phyloP scores from a whole-genome alignment of 1,140 invertebrate species.

The Bombus breviceps region DNA sequence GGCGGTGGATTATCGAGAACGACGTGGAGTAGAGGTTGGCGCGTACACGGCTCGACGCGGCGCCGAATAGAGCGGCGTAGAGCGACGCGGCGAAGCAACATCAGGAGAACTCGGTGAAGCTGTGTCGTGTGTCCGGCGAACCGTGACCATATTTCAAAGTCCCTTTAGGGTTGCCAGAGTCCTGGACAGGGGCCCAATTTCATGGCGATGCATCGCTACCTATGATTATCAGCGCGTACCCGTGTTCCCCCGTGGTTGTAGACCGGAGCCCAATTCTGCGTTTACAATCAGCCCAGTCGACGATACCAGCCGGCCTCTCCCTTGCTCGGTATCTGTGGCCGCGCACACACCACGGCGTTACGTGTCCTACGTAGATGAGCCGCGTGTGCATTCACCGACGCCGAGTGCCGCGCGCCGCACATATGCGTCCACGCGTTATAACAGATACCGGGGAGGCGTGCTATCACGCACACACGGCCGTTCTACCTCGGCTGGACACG shows the following conservation, averaged over 20 bases:
- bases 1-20: slow-evolving; percentile 46
- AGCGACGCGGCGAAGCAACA: not conserved
- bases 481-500: not conserved
- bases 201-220: slow-evolving; percentile 79
- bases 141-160: slow-evolving; percentile 72
- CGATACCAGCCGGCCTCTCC: slow-evolving; percentile 37
- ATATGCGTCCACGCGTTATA: slow-evolving; percentile 52
- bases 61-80: not conserved
- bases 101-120: slow-evolving; percentile 17
- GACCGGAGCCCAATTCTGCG: slow-evolving; percentile 75
- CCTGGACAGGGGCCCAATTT: slow-evolving; percentile 78
- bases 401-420: not conserved
- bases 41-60: not conserved
- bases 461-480: slow-evolving; percentile 13
- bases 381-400: slow-evolving; percentile 36
- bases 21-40: not conserved
- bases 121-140: slow-evolving; percentile 58
- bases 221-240: slow-evolving; percentile 80
- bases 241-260: slow-evolving; percentile 61
- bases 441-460: slow-evolving; percentile 29
- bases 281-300: slow-evolving; percentile 74
- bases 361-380: slow-evolving; percentile 11
- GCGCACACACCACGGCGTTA: slow-evolving; percentile 1
- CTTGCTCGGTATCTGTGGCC: slow-evolving; percentile 57
- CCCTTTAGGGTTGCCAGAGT: slow-evolving; percentile 74